Evolutionary conservation across 2,888 invertebrate species (phyloP).

Genomic region (Listrodromus nycthemerus): DNA sequence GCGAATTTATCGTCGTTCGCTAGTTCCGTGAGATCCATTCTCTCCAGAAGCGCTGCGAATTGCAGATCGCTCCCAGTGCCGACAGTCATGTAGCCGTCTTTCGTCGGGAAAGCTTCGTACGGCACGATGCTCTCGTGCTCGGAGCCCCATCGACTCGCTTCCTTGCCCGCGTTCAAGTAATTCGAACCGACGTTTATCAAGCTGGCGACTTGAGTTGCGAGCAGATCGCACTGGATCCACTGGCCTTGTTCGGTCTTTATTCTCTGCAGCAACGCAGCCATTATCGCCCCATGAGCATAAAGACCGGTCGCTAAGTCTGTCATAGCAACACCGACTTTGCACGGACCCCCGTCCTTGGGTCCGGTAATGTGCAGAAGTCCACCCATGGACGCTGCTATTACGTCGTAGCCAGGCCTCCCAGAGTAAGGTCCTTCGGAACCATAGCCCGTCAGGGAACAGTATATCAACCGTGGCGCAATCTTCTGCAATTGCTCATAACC

Average conservation of each 20-base stretch:
- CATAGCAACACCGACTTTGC: slow-evolving; percentile 96
- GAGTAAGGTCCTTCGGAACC: slow-evolving; percentile 95
- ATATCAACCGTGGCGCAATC: slow-evolving; percentile 92
- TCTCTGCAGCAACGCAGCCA: slow-evolving; percentile 94
- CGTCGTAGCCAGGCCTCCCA: slow-evolving; percentile 97
- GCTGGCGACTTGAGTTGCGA: slow-evolving; percentile 95
- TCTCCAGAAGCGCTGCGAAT: slow-evolving; percentile 90
- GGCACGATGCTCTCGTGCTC: slow-evolving; percentile 98
- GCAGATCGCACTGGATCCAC: slow-evolving; percentile 96
- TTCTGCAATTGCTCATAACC: slow-evolving; percentile 91
- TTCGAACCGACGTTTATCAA: slow-evolving; percentile 96
- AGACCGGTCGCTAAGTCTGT: slow-evolving; percentile 97
- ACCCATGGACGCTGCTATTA: slow-evolving; percentile 96
- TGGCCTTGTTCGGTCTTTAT: slow-evolving; percentile 93
- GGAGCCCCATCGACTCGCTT: slow-evolving; percentile 94
- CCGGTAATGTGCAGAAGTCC: slow-evolving; percentile 97
- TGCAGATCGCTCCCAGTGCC: slow-evolving; percentile 95
- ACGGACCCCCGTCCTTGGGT: slow-evolving; percentile 92
- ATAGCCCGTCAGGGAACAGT: slow-evolving; percentile 97
- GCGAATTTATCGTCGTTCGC: slow-evolving; percentile 88
- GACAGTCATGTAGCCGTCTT: slow-evolving; percentile 93
- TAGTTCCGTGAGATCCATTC: slow-evolving; percentile 88
- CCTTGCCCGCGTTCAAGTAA: slow-evolving; percentile 93
- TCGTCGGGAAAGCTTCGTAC: slow-evolving; percentile 94
- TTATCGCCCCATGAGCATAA: slow-evolving; percentile 97